A percentile compares a stretch with the other conserved stretches of the same genome.
Evolutionary conservation across 2,113 vertebrate genomes (phyloP).

Genomic region (Neopipo cinnamomea): DNA sequence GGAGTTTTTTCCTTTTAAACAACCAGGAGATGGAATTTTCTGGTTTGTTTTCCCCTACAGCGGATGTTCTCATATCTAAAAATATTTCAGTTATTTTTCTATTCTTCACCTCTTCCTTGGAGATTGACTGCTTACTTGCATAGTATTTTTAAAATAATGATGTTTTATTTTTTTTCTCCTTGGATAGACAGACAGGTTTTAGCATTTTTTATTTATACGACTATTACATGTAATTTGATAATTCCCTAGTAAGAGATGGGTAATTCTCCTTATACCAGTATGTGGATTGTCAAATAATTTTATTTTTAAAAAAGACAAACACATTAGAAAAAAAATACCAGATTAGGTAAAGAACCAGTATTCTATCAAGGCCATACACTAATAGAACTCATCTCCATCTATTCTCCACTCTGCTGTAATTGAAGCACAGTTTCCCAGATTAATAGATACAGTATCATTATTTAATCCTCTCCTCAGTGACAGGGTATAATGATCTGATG

Average conservation of each 20-base stretch:
- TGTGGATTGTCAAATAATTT: not conserved
- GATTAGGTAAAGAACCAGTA: not conserved
- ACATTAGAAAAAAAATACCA: not conserved
- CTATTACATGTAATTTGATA: not conserved
- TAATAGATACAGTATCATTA: conserved; percentile 51
- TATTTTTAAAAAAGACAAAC: not conserved
- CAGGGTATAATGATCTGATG: conserved; percentile 47
- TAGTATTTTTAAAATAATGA: not conserved
- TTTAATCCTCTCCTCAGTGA: conserved; percentile 45
- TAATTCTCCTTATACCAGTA: not conserved
- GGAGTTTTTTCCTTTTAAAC: not conserved
- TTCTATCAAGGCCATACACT: not conserved
- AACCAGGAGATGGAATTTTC: not conserved
- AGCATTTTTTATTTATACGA: not conserved
- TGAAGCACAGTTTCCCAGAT: conserved; percentile 30
- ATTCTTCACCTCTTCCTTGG: not conserved
- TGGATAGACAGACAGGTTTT: not conserved
- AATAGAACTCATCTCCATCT: not conserved
- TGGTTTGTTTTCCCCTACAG: conserved; percentile 10
- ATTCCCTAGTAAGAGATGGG: not conserved
- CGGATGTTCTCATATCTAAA: not conserved
- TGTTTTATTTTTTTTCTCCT: not conserved
- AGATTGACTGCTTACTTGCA: not conserved
- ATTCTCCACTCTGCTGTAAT: not conserved
- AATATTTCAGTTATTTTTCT: conserved; percentile 2